These are phyloP conservation scores for Antennarius striatus DNA, from an alignment of 2,113 vertebrate species.

Conservation along the genomic window DNA sequence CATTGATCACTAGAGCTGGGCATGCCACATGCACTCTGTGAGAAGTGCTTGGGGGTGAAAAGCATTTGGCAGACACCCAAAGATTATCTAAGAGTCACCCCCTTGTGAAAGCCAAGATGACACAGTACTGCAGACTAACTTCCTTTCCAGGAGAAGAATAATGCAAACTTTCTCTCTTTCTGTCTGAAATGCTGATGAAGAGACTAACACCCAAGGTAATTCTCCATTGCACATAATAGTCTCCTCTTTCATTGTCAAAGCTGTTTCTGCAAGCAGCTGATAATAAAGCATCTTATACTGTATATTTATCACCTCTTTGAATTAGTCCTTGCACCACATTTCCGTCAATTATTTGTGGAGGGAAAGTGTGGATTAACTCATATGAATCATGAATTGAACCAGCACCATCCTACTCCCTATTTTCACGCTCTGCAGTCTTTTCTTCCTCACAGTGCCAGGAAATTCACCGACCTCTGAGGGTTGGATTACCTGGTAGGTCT, in stretches of 20 bases:
- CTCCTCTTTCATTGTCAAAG: constrained; percentile 66
- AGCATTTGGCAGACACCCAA: constrained; percentile 56
- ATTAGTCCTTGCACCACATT: constrained; percentile 8
- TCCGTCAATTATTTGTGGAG: background rate
- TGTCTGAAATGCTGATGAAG: constrained; percentile 68
- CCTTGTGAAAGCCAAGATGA: constrained; percentile 63
- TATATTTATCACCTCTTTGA: constrained; percentile 31
- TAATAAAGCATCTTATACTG: constrained; percentile 30
- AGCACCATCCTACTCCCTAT: background rate
- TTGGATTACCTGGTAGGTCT: constrained; percentile 66
- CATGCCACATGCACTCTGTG: constrained; percentile 40
- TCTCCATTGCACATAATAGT: constrained; percentile 53
- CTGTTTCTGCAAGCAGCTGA: constrained; percentile 36
- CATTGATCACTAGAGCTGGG: constrained; percentile 52
- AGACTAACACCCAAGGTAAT: constrained; percentile 23
- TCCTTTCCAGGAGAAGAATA: constrained; percentile 72
- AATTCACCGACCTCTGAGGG: constrained; percentile 67
- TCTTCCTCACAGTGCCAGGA: constrained; percentile 53
- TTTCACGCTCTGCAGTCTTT: constrained; percentile 27
- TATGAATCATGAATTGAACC: background rate
- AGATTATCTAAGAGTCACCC: constrained; percentile 67
- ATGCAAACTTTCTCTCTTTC: constrained; percentile 67
- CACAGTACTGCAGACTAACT: constrained; percentile 66
- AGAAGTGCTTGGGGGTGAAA: constrained; percentile 51
- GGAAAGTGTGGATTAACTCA: constrained; percentile 11